phyloP scores from a whole-genome alignment of 2,113 vertebrate genomes.

The Cacatua alba region DNA sequence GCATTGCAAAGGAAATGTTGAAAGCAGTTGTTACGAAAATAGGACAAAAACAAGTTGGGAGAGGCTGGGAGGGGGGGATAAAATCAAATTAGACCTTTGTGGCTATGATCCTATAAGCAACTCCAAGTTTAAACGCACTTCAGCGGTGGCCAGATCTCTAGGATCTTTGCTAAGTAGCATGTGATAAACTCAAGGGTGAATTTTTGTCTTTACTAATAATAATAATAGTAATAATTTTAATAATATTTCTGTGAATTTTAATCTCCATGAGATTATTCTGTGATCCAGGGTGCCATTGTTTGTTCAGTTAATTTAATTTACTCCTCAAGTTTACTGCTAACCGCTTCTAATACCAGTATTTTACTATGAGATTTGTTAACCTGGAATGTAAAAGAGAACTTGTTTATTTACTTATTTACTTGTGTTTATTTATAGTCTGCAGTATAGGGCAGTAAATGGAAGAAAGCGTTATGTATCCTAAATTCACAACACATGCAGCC shows the following conservation, averaged over 20 bases:
- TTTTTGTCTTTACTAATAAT: conserved; percentile 52
- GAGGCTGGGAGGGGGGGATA: not conserved
- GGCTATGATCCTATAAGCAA: not conserved
- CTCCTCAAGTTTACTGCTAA: conserved; percentile 61
- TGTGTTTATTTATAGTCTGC: conserved; percentile 71
- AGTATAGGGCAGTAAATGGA: not conserved
- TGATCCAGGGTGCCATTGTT: conserved; percentile 78
- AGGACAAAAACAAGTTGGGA: not conserved
- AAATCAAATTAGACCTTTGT: not conserved
- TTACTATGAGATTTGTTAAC: conserved; percentile 50
- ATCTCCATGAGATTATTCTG: conserved; percentile 80
- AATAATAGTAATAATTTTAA: conserved; percentile 60
- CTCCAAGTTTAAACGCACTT: not conserved
- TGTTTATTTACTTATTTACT: conserved; percentile 32
- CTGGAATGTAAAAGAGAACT: conserved; percentile 45
- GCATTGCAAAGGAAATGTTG: not conserved
- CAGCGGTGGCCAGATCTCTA: conserved; percentile 59
- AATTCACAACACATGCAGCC: conserved; percentile 17
- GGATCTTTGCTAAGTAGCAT: conserved; percentile 56
- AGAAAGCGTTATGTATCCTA: conserved; percentile 31
- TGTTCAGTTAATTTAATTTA: conserved; percentile 60
- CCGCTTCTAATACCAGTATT: conserved; percentile 27
- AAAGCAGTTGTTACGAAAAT: not conserved
- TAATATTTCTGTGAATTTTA: conserved; percentile 69
- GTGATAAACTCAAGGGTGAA: conserved; percentile 62